These are phyloP conservation scores for Mamestra brassicae DNA, from an alignment of 2,888 invertebrate species.

Conservation along the genomic window DNA sequence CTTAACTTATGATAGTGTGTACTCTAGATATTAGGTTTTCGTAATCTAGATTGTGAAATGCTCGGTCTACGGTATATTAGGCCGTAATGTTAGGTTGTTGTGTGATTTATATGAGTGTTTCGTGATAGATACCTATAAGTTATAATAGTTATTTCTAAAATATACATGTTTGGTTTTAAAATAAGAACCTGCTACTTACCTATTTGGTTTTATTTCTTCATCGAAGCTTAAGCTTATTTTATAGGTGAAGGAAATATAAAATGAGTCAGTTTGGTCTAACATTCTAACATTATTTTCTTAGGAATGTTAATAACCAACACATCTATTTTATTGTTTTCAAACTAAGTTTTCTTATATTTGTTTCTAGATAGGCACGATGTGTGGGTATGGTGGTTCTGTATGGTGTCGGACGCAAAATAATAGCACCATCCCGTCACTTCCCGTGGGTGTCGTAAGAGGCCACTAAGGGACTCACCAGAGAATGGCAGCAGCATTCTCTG, in stretches of 20 bases:
- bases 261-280: background rate
- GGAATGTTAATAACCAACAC: background rate
- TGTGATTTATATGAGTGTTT: slow-evolving; percentile 49
- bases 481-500: no score
- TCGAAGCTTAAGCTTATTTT: background rate
- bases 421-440: no score
- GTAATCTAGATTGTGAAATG: slow-evolving; percentile 53
- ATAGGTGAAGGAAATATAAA: background rate
- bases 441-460: no score
- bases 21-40: slow-evolving; percentile 33
- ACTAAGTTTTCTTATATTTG: no score
- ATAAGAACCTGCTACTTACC: background rate
- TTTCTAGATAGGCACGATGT: no score
- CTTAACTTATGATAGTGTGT: slow-evolving; percentile 40
- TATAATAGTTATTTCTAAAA: slow-evolving; percentile 1
- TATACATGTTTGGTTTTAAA: slow-evolving; percentile 10
- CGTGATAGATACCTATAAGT: slow-evolving; percentile 27
- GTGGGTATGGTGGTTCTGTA: no score
- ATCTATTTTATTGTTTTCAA: no score
- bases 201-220: slow-evolving; percentile 19
- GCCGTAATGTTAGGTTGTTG: slow-evolving; percentile 34
- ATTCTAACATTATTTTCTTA: background rate
- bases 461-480: no score
- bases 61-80: slow-evolving; percentile 40
- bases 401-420: no score